phyloP scores from a whole-genome alignment of 2,888 invertebrate genomes.

The Thalpophila matura region DNA sequence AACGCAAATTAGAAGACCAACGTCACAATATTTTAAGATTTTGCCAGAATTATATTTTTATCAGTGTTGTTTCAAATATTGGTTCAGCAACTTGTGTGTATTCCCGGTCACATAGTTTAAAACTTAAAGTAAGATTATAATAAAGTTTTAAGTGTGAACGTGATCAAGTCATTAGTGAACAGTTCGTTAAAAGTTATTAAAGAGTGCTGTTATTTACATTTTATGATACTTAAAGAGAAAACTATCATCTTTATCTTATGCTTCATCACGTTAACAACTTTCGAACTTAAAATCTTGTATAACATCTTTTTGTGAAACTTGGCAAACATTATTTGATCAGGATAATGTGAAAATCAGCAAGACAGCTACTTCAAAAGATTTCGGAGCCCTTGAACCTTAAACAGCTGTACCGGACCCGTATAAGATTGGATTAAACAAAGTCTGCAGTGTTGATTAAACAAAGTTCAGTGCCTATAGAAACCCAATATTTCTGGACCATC shows the following conservation, averaged over 20 bases:
- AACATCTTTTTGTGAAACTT: conserved; percentile 38
- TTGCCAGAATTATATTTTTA: too few species aligned
- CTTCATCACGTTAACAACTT: conserved; percentile 21
- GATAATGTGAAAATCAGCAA: conserved; percentile 42
- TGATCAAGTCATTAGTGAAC: conserved; percentile 48
- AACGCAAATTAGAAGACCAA: too few species aligned
- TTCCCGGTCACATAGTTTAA: conserved; percentile 4
- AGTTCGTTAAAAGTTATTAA: conserved; percentile 51
- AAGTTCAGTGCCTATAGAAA: conserved; percentile 44
- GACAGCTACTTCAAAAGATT: conserved; percentile 51
- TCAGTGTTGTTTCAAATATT: not conserved
- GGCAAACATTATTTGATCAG: conserved; percentile 42
- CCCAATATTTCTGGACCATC: conserved; percentile 40
- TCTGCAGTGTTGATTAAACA: conserved; percentile 47
- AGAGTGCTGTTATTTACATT: conserved; percentile 37
- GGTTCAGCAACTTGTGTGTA: not conserved
- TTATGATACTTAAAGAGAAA: conserved; percentile 28
- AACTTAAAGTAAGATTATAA: conserved; percentile 24
- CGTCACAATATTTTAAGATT: too few species aligned
- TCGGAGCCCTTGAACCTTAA: conserved; percentile 27
- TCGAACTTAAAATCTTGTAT: conserved; percentile 22
- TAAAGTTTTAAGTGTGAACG: conserved; percentile 38
- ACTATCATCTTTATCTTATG: conserved; percentile 36
- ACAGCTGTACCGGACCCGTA: conserved; percentile 43
- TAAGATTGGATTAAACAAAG: conserved; percentile 57